Evolutionary conservation across 1,140 invertebrate species (phyloP).

Genomic region (Drosophila trapezifrons): DNA sequence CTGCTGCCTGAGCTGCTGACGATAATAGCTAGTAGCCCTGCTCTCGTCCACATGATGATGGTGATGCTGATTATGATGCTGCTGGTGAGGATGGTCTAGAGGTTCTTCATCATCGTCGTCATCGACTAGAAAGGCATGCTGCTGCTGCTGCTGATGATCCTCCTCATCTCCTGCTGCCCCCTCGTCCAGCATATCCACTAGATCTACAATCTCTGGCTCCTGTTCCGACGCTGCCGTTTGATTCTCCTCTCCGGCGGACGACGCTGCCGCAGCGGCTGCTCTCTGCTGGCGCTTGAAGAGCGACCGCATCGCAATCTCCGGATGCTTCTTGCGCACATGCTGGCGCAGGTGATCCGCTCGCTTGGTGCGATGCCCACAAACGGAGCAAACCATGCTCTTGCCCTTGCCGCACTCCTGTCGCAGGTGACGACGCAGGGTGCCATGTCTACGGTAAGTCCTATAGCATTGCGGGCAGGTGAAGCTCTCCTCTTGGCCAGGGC

Average conservation of each 20-base stretch:
- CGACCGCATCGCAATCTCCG: constrained; percentile 81
- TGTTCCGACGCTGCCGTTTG: constrained; percentile 30
- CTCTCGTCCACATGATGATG: constrained; percentile 34
- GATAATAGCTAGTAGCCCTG: constrained; percentile 47
- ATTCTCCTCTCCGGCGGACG: constrained; percentile 30
- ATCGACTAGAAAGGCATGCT: constrained; percentile 57
- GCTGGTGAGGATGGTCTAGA: constrained; percentile 4
- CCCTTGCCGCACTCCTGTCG: constrained; percentile 86
- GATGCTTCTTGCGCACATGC: constrained; percentile 84
- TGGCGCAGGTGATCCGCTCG: constrained; percentile 85
- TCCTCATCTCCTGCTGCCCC: constrained; percentile 16
- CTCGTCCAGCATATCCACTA: constrained; percentile 47
- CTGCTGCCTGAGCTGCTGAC: constrained; percentile 68
- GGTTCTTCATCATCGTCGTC: constrained; percentile 63
- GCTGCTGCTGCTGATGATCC: constrained; percentile 11
- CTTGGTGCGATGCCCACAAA: constrained; percentile 85
- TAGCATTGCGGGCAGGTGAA: constrained; percentile 86
- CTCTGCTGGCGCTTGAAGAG: constrained; percentile 72
- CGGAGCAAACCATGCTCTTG: constrained; percentile 85
- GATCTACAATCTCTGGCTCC: constrained; percentile 67
- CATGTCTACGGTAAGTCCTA: constrained; percentile 86
- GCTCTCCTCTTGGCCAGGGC: constrained; percentile 64
- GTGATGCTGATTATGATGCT: constrained; percentile 23
- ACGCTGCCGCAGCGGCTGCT: constrained; percentile 33
- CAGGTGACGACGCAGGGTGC: constrained; percentile 86